Percentiles rank a stretch among this genome's conserved stretches.
phyloP scores from a whole-genome alignment of 1,140 invertebrate species.

The Tigriopus japonicus region DNA sequence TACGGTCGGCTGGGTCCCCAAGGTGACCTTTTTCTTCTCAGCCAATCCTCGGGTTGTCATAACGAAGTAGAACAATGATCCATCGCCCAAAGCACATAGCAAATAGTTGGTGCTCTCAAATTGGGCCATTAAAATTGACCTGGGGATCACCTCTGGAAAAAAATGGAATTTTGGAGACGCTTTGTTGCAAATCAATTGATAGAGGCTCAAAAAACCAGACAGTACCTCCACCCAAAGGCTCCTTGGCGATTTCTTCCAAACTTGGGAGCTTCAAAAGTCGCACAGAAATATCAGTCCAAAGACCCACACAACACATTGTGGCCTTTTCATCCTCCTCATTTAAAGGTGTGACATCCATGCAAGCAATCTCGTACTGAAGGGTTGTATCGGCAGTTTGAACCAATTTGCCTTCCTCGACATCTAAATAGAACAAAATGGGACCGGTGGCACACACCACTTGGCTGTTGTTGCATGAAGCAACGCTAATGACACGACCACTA shows the following conservation, averaged over 20 bases:
- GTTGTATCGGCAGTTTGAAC: slow-evolving; percentile 26
- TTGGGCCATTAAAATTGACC: slow-evolving; percentile 80
- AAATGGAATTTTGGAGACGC: slow-evolving; percentile 17
- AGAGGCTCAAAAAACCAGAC: not conserved
- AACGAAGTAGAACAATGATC: slow-evolving; percentile 89
- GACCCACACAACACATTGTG: slow-evolving; percentile 47
- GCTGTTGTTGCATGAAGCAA: slow-evolving; percentile 59
- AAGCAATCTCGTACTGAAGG: slow-evolving; percentile 84
- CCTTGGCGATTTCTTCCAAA: slow-evolving; percentile 55
- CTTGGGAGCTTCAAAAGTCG: slow-evolving; percentile 56
- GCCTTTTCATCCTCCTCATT: slow-evolving; percentile 31
- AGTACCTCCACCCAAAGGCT: slow-evolving; percentile 61
- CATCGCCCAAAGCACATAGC: slow-evolving; percentile 84
- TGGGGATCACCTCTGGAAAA: slow-evolving; percentile 68
- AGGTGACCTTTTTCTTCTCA: slow-evolving; percentile 73
- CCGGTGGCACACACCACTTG: slow-evolving; percentile 79
- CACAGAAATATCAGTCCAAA: slow-evolving; percentile 95
- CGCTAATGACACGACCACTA: slow-evolving; percentile 54
- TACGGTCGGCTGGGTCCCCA: slow-evolving; percentile 91
- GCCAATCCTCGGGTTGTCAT: slow-evolving; percentile 52
- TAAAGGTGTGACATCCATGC: slow-evolving; percentile 77
- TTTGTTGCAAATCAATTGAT: not conserved
- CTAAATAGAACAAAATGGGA: slow-evolving; percentile 68
- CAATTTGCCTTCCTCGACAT: slow-evolving; percentile 24
- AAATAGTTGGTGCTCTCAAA: slow-evolving; percentile 83